phyloP scores from a whole-genome alignment of 2,888 invertebrate genomes.

The Serrognathus titanus region DNA sequence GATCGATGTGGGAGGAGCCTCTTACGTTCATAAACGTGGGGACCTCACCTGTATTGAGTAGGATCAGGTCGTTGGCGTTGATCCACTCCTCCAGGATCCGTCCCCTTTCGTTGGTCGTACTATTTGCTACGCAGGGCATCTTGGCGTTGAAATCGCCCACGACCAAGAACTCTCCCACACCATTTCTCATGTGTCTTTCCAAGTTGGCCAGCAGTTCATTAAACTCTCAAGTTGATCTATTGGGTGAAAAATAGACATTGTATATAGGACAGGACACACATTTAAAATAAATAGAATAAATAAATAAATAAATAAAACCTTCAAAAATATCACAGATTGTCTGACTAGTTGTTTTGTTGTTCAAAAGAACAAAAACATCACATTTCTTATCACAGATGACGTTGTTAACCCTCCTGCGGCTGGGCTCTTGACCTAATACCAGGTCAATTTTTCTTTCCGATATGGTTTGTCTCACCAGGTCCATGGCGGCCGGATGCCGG shows the following conservation, averaged over 20 bases:
- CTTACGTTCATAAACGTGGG: conserved; percentile 10
- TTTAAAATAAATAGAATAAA: too few relatives aligned
- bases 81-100: conserved; percentile 15
- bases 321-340: neutral
- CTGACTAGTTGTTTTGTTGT: too few relatives aligned
- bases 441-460: too few relatives aligned
- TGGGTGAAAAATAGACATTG: conserved; percentile 17
- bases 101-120: conserved; percentile 6
- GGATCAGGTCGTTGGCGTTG: neutral
- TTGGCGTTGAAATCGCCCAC: conserved; percentile 10
- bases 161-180: conserved; percentile 1
- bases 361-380: too few relatives aligned
- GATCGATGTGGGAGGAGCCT: conserved; percentile 14
- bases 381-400: too few relatives aligned
- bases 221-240: conserved; percentile 17
- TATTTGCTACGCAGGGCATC: neutral
- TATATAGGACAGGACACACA: too few relatives aligned
- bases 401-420: too few relatives aligned
- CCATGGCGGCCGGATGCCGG: too few relatives aligned
- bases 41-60: conserved; percentile 10
- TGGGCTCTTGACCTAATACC: too few relatives aligned
- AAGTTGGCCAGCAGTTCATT: conserved; percentile 9
- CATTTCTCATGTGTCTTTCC: conserved; percentile 4
- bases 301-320: neutral
- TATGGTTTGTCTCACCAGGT: too few relatives aligned